Base-by-base conservation (phyloP, 2,113 vertebrate species). In the Climacteris rufus region DNA sequence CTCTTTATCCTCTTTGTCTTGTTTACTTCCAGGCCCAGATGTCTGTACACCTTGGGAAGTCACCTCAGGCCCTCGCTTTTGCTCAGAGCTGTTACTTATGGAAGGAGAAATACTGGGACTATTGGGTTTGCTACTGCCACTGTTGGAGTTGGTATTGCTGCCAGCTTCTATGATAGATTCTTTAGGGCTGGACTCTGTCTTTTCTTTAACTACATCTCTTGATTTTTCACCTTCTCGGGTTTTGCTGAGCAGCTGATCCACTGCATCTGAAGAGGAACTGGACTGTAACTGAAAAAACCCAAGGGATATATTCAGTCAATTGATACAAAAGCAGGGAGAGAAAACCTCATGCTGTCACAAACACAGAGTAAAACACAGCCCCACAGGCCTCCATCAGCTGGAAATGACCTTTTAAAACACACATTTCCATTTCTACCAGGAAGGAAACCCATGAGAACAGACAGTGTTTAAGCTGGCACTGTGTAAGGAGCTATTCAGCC, bases 31-130 rank as follows among this genome's bases (percentile, higher is more conserved):
- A 71, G 98, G 98, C 59, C 98, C 98, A 1, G 98, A 99, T 17
- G 99, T 99, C 97, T 99, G 99, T 31, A 99, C 99, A 35, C 99
- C 99, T 91, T 99, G 99, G 33, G 99, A 99, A 17, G 99, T 99
- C 95, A 99, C 98, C 85, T 99, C 99, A 3, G 99, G 98, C 13
- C 98, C 99, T 95, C 99, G 98, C 96, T 99, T 99, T 90, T 98
- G 98, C 95, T 99, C 99, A 2, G 97, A 81, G 71, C 95, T 96
- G 77, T 96, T 98, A 45, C 96, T 96, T 44, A 98, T 96, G n/a
- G 98, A 98, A 83, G 99, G 98, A 63, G 98, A 99, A 64, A 98
- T 97, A 39, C 99, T 98, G 6, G 99, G 99, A 93, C 99, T 99
- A 86, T 97, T 98, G 6, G 99, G 98, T 97, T 99, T 99, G 98